phyloP scores from a whole-genome alignment of 2,888 invertebrate species.

The Craniophora ligustri region DNA sequence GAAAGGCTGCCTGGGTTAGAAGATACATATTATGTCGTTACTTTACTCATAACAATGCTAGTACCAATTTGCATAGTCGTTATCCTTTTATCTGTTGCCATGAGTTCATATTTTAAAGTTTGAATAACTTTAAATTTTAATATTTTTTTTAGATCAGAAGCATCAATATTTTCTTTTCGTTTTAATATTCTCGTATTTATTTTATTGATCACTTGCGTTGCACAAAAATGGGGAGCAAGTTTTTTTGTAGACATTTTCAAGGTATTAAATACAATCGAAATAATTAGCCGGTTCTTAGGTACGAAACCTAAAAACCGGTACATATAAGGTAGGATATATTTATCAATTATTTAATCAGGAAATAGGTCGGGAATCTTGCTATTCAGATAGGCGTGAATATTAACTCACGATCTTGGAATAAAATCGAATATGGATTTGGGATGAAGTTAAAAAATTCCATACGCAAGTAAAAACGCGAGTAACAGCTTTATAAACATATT shows the following conservation, averaged over 20 bases:
- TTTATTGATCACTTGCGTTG: too few relatives aligned
- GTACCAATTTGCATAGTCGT: constrained; percentile 29
- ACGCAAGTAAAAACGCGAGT: constrained; percentile 1
- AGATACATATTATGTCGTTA: constrained; percentile 43
- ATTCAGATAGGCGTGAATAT: constrained; percentile 31
- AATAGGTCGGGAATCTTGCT: constrained; percentile 22
- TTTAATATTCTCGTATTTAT: too few relatives aligned
- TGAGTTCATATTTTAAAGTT: constrained; percentile 6
- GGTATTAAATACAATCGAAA: too few relatives aligned
- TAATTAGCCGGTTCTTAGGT: too few relatives aligned
- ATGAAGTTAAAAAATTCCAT: constrained; percentile 10
- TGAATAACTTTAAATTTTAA: neutral
- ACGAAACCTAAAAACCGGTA: neutral
- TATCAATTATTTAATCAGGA: constrained; percentile 27
- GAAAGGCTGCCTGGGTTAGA: constrained; percentile 9
- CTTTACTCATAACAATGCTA: constrained; percentile 24
- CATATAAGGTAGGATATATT: neutral
- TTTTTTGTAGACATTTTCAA: too few relatives aligned
- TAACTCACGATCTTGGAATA: constrained; percentile 8
- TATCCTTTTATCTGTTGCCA: constrained; percentile 18
- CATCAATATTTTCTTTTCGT: too few relatives aligned
- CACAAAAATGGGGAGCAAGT: too few relatives aligned
- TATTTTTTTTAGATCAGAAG: neutral
- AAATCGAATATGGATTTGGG: constrained; percentile 21
- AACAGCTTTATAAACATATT: constrained; percentile 31